Percentiles rank a stretch among this genome's conserved stretches.
Evolutionary conservation across 2,797 vertebrate species (phyloP).

Genomic region (Sparidentex hasta): DNA sequence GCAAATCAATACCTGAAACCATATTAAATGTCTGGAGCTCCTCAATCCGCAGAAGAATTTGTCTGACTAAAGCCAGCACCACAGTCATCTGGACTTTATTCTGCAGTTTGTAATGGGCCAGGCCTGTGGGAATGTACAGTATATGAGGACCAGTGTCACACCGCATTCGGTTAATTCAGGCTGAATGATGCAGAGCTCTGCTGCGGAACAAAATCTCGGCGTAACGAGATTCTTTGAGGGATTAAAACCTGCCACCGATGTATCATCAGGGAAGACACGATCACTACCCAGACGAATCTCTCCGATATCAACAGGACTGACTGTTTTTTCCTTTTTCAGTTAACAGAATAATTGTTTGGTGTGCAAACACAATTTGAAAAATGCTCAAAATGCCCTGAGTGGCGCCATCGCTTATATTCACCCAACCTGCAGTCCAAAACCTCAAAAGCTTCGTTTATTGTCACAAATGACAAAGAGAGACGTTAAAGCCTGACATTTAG

Average conservation of each 20-base stretch:
- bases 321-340: too few species aligned
- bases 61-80: slow-evolving; percentile 78
- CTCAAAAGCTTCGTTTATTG: too few species aligned
- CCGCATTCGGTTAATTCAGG: slow-evolving; percentile 11
- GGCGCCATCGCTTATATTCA: too few species aligned
- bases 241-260: background rate
- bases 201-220: background rate
- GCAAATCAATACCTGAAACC: slow-evolving; percentile 80
- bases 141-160: slow-evolving; percentile 29
- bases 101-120: slow-evolving; percentile 48
- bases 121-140: slow-evolving; percentile 31
- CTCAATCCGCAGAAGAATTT: slow-evolving; percentile 80
- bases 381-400: too few species aligned
- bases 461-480: too few species aligned
- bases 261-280: background rate
- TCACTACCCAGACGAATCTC: background rate
- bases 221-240: background rate
- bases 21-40: slow-evolving; percentile 85
- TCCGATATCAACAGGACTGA: background rate
- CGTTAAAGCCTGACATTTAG: too few species aligned
- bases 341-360: too few species aligned
- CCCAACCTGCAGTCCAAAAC: too few species aligned
- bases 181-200: background rate
- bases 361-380: too few species aligned
- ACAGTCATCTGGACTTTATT: slow-evolving; percentile 64